Evolutionary conservation across 1,140 invertebrate genomes (phyloP), one percentile per base, ranked within the genome.

Genomic region (Mamestra configurata): DNA sequence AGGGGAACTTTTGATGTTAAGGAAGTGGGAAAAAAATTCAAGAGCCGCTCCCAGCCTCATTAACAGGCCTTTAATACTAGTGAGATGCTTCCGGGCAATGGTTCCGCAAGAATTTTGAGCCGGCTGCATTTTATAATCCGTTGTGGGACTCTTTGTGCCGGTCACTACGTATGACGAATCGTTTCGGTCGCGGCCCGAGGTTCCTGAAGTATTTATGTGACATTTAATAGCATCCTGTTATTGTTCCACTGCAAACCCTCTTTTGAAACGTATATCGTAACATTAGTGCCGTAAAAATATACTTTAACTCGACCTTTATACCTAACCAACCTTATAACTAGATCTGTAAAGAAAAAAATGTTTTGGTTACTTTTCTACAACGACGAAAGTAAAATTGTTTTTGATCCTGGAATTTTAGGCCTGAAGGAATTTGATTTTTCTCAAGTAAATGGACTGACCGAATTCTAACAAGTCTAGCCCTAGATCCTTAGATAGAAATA

Each of bases 1-100:
- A 91, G 85, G 90, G 84, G 87, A 92, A 92, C 91, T 92, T 93
- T 92, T 92, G 89, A 92, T 90, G 90, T 88, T 90, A 89, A 91
- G 83, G 86, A 91, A 91, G 85, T 87, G 89, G 84, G 79, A 51
- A 81, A 82, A 90, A 93, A 93, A 89, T 87, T 90, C 83, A 92
- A 92, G 90, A 89, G 90, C 82, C 57, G 79, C 85, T 85, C 88
- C 84, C 84, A 77, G 82, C 81, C 89, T 93, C 91, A 92, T 93
- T 93, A 92, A 90, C 86, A 87, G 89, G 86, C 88, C 89, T 92
- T 92, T 90, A 91, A 87, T 88, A 84, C 88, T 89, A 88, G 86
- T 87, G 87, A 84, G 88, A 88, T 86, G 84, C 84, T 88, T 90
- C 84, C 82, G 86, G 83, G 51, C 82, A 88, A 86, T 85, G 77